These are phyloP conservation scores for Tridacna crocea DNA, from an alignment of 2,888 invertebrate species.

Conservation along the genomic window DNA sequence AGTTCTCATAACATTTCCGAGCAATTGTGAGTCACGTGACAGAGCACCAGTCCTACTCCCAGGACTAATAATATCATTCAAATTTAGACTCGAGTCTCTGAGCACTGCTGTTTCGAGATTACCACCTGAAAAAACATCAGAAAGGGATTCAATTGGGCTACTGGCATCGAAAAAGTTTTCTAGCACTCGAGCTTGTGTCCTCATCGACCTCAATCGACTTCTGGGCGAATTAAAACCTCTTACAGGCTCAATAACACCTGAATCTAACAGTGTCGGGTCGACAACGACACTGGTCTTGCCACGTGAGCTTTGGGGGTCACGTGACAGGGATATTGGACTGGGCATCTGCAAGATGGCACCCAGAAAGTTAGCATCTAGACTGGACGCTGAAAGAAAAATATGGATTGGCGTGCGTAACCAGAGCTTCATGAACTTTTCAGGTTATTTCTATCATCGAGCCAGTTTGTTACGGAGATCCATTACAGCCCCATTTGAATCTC, in stretches of 20 bases:
- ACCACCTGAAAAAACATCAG: slow-evolving; percentile 30
- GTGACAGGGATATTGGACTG: slow-evolving; percentile 10
- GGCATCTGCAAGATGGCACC: slow-evolving; percentile 24
- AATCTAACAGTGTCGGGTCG: slow-evolving; percentile 7
- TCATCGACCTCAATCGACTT: not conserved
- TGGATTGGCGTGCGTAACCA: slow-evolving; percentile 4
- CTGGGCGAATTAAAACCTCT: not conserved
- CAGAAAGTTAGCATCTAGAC: slow-evolving; percentile 16
- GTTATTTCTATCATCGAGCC: no score
- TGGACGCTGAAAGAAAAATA: slow-evolving; percentile 20
- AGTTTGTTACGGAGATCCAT: no score
- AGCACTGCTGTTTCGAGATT: not conserved
- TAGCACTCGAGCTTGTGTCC: not conserved
- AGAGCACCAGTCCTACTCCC: not conserved
- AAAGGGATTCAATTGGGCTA: slow-evolving; percentile 16
- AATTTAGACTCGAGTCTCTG: not conserved
- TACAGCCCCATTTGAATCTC: no score
- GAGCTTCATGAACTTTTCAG: not conserved
- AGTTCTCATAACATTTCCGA: not conserved
- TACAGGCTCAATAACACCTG: slow-evolving; percentile 10
- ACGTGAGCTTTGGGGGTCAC: slow-evolving; percentile 9
- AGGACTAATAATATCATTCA: slow-evolving; percentile 2
- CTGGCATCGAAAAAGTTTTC: slow-evolving; percentile 9
- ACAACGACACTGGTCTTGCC: slow-evolving; percentile 8
- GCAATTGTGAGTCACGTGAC: slow-evolving; percentile 8